Evolutionary conservation across 2,113 vertebrate genomes (phyloP).

Genomic region (Mustela lutreola): DNA sequence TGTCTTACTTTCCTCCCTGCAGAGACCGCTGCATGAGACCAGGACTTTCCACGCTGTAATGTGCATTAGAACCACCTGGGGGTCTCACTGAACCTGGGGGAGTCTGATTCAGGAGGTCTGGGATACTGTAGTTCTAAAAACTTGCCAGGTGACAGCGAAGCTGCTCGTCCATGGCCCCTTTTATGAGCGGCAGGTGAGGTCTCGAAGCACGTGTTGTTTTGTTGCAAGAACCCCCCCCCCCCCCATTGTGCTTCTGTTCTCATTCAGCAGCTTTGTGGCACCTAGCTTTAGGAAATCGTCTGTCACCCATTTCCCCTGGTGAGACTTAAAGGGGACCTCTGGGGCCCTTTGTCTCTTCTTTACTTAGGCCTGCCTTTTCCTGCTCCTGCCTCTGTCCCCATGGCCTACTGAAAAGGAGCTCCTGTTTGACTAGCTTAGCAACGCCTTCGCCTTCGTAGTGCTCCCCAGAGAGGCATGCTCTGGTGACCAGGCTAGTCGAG

Average conservation of each 20-base stretch:
- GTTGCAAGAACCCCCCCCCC: not conserved
- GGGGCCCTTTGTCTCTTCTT: not conserved
- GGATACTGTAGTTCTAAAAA: not conserved
- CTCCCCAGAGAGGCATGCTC: constrained; percentile 73
- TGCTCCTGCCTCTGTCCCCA: constrained; percentile 61
- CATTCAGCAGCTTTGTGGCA: not conserved
- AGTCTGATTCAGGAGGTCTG: not conserved
- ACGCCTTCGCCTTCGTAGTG: constrained; percentile 72
- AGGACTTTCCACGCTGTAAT: not conserved
- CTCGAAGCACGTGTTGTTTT: not conserved
- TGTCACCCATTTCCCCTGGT: not conserved
- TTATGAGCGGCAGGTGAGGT: not conserved
- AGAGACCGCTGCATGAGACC: not conserved
- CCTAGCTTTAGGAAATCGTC: not conserved
- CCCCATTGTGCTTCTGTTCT: not conserved
- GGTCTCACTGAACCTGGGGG: not conserved
- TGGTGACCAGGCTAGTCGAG: constrained; percentile 20
- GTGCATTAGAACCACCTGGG: no score
- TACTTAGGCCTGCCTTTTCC: not conserved
- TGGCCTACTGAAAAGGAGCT: constrained; percentile 63
- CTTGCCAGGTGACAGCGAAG: not conserved
- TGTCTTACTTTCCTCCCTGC: not conserved
- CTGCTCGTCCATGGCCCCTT: accelerated
- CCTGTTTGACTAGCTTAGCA: constrained; percentile 81
- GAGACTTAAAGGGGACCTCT: not conserved